phyloP scores from a whole-genome alignment of 1,140 invertebrate genomes.

The Caerostris darwini region DNA sequence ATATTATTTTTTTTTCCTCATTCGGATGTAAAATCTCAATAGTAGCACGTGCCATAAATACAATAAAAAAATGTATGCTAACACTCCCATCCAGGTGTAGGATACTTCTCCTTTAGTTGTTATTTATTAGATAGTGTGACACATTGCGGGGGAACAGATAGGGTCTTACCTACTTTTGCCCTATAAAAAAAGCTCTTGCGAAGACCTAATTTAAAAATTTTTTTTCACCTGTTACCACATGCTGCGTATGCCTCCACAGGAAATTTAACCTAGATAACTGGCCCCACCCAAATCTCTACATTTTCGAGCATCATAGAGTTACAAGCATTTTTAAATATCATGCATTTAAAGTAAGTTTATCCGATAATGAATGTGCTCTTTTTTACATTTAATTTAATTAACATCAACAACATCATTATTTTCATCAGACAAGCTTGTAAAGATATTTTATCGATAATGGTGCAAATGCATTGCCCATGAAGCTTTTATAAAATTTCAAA shows the following conservation, averaged over 20 bases:
- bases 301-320: not conserved
- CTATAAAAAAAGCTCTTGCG: constrained; percentile 19
- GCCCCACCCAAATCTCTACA: constrained; percentile 4
- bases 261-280: constrained; percentile 6
- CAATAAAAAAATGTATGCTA: not conserved
- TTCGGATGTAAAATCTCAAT: not conserved
- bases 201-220: constrained; percentile 26
- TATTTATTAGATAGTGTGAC: constrained; percentile 26
- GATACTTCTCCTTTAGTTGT: not conserved
- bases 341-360: no score
- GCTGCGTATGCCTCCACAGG: not conserved
- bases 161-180: not conserved
- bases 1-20: not conserved
- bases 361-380: no score
- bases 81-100: not conserved
- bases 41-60: not conserved
- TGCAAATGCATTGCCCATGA: no score
- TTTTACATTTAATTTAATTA: no score
- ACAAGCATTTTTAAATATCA: no score
- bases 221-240: not conserved
- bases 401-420: no score
- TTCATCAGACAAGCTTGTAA: no score
- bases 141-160: not conserved
- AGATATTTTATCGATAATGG: no score
- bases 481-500: no score